Conservation (phyloP, 2,888 invertebrate genomes). For the Dryobotodes eremita region DNA sequence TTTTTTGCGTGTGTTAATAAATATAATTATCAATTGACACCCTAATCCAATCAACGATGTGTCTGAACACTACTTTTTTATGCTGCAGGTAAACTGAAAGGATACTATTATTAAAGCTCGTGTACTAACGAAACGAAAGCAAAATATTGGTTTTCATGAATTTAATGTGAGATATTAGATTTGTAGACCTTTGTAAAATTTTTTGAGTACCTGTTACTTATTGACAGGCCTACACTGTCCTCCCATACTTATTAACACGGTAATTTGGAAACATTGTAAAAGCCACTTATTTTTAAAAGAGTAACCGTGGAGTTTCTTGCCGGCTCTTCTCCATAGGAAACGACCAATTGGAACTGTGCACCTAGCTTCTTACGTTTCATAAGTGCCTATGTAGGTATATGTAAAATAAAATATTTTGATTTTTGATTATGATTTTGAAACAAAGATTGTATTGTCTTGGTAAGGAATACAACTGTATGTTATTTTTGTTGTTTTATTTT, state of each 20-base stretch:
- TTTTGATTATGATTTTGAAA: background rate
- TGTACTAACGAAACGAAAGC: background rate
- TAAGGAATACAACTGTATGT: background rate
- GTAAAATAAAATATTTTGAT: too few relatives aligned
- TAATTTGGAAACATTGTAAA: too few relatives aligned
- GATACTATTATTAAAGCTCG: background rate
- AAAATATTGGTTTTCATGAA: background rate
- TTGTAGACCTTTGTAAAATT: too few relatives aligned
- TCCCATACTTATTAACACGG: too few relatives aligned
- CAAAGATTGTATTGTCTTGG: background rate
- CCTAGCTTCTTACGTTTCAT: too few relatives aligned
- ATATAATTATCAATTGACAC: background rate
- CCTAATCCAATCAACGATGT: background rate
- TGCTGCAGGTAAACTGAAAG: background rate
- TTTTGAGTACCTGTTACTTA: too few relatives aligned
- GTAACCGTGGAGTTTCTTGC: too few relatives aligned
- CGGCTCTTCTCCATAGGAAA: too few relatives aligned
- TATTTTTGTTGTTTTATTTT: background rate
- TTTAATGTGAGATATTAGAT: background rate
- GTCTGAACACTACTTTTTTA: background rate
- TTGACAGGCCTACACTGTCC: too few relatives aligned
- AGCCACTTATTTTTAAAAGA: too few relatives aligned
- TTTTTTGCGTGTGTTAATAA: background rate
- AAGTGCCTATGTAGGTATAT: too few relatives aligned
- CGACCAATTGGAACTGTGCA: too few relatives aligned